Percentiles rank a stretch among this genome's conserved stretches.
Evolutionary conservation across 2,113 vertebrate species (phyloP).

Genomic region (Seriola dumerili): DNA sequence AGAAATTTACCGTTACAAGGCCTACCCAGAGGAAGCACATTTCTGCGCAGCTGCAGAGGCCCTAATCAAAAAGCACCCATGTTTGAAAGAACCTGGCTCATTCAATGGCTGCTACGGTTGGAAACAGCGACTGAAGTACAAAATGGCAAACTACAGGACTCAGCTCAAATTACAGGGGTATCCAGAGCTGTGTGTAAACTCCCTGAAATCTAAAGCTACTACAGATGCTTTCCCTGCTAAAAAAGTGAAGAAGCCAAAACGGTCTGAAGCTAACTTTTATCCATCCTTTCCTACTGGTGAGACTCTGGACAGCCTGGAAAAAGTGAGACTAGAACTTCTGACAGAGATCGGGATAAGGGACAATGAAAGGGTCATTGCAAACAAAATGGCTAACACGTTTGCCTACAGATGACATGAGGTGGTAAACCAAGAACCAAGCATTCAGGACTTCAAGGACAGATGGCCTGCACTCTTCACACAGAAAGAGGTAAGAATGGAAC

Average conservation of each 20-base stretch:
- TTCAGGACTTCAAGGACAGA: slow-evolving; percentile 42
- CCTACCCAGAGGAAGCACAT: slow-evolving; percentile 31
- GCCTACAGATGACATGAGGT: slow-evolving; percentile 35
- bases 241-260: slow-evolving; percentile 44
- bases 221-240: slow-evolving; percentile 27
- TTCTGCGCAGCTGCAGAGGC: slow-evolving; percentile 39
- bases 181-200: slow-evolving; percentile 26
- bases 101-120: slow-evolving; percentile 36
- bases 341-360: slow-evolving; percentile 14
- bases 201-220: slow-evolving; percentile 39
- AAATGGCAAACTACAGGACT: slow-evolving; percentile 52
- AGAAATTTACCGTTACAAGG: slow-evolving; percentile 35
- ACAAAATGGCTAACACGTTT: slow-evolving; percentile 42
- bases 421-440: slow-evolving; percentile 25
- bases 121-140: slow-evolving; percentile 31
- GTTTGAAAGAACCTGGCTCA: slow-evolving; percentile 19
- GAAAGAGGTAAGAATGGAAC: not conserved
- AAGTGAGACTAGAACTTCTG: slow-evolving; percentile 35
- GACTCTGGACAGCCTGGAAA: slow-evolving; percentile 21
- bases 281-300: slow-evolving; percentile 32
- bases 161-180: slow-evolving; percentile 47
- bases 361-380: slow-evolving; percentile 13
- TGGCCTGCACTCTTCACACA: slow-evolving; percentile 36
- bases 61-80: slow-evolving; percentile 11
- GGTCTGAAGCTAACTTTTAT: slow-evolving; percentile 37